A percentile compares a stretch with the other conserved stretches of the same genome.
phyloP scores from a whole-genome alignment of 2,888 invertebrate species.

The Sphinx pinastri region DNA sequence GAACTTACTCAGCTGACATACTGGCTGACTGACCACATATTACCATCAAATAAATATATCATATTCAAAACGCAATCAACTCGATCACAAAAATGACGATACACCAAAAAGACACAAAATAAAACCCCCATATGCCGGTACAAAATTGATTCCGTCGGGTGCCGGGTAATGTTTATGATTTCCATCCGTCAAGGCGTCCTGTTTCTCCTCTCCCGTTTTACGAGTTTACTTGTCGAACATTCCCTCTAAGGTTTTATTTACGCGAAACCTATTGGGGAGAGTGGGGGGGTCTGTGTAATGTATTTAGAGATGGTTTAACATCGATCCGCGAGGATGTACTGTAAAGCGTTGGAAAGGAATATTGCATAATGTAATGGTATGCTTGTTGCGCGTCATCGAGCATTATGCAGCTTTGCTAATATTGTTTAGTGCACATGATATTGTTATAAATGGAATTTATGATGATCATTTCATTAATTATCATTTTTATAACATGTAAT shows the following conservation, averaged over 20 bases:
- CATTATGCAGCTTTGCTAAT: no score
- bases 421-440: no score
- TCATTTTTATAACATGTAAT: no score
- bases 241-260: conserved; percentile 14
- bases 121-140: neutral
- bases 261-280: conserved; percentile 6
- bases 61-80: no score
- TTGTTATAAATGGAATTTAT: no score
- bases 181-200: conserved; percentile 18
- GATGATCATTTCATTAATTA: no score
- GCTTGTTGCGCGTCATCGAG: no score
- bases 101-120: neutral
- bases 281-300: neutral
- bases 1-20: no score
- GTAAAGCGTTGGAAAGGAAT: no score
- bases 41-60: no score
- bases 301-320: neutral
- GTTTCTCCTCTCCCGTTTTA: conserved; percentile 10
- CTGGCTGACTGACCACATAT: no score
- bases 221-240: conserved; percentile 20
- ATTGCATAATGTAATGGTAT: no score
- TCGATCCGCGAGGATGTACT: neutral
- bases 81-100: neutral
- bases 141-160: conserved; percentile 21
- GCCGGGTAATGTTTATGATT: conserved; percentile 20